Evolutionary conservation across 2,888 invertebrate species (phyloP).

Genomic region (Carpatolechia fugitivella): DNA sequence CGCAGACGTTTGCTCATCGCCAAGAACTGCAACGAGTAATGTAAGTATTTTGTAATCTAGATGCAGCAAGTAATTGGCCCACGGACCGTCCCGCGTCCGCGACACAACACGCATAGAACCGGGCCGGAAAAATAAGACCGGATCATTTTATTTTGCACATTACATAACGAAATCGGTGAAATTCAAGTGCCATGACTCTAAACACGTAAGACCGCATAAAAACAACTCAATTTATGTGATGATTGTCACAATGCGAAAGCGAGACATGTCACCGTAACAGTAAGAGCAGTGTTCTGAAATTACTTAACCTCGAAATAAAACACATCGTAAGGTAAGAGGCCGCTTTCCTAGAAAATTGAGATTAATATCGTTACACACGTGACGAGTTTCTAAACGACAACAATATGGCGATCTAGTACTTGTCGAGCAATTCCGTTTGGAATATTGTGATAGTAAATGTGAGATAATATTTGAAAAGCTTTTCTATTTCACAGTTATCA

Average conservation of each 20-base stretch:
- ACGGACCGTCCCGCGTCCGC: not conserved
- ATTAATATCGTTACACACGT: constrained; percentile 20
- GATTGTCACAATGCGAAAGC: not conserved
- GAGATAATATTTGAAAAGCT: no score
- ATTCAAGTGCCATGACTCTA: not conserved
- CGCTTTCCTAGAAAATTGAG: not conserved
- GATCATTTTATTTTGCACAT: constrained; percentile 2
- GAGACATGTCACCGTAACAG: not conserved
- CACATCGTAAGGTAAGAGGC: not conserved
- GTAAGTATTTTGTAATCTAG: not conserved
- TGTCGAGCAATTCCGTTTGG: not conserved
- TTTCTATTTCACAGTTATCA: not conserved
- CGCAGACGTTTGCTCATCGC: not conserved
- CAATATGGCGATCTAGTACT: not conserved
- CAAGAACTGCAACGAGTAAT: not conserved
- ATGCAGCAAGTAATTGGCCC: not conserved
- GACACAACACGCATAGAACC: not conserved
- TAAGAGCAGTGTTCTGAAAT: not conserved
- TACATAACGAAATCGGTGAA: constrained; percentile 1
- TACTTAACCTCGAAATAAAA: not conserved
- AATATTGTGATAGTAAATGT: not conserved
- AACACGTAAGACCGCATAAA: not conserved
- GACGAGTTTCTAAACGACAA: not conserved
- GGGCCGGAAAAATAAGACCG: constrained; percentile 5
- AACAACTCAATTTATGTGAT: not conserved